Evolutionary conservation across 1,140 invertebrate species (phyloP).

Genomic region (Phortica variegata): DNA sequence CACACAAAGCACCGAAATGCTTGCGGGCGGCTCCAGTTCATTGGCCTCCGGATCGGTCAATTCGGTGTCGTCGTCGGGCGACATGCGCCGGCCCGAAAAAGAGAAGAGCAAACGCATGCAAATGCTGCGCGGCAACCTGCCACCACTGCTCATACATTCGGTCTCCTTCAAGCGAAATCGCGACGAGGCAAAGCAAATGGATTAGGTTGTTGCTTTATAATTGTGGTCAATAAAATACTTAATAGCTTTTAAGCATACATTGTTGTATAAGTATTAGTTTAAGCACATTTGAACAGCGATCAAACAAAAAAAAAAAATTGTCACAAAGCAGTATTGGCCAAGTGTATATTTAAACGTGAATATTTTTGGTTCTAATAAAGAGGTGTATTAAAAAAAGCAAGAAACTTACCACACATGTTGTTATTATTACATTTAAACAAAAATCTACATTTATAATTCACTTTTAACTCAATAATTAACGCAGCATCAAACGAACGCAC

Average conservation of each 20-base stretch:
- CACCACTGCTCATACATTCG: conserved; percentile 50
- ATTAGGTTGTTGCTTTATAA: conserved; percentile 22
- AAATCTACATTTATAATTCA: too few relatives aligned
- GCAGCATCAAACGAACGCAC: too few relatives aligned
- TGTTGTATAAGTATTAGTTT: neutral
- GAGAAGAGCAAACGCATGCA: conserved; percentile 52
- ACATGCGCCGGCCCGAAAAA: conserved; percentile 36
- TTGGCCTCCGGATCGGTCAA: conserved; percentile 26
- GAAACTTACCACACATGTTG: too few relatives aligned
- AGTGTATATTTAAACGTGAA: too few relatives aligned
- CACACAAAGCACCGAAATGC: conserved; percentile 44
- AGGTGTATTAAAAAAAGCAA: too few relatives aligned
- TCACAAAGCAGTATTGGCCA: neutral
- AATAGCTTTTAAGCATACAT: neutral
- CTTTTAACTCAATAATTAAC: too few relatives aligned
- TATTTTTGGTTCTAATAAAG: too few relatives aligned
- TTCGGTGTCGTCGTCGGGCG: conserved; percentile 30
- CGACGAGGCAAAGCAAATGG: conserved; percentile 44
- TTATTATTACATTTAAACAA: too few relatives aligned
- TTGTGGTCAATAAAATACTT: neutral
- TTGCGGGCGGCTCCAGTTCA: conserved; percentile 24
- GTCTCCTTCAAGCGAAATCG: conserved; percentile 51
- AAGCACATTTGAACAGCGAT: too few relatives aligned
- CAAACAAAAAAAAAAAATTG: neutral
- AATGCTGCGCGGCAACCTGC: conserved; percentile 45